Evolutionary conservation across 2,888 invertebrate species (phyloP).

Genomic region (Dastarcus helophoroides): DNA sequence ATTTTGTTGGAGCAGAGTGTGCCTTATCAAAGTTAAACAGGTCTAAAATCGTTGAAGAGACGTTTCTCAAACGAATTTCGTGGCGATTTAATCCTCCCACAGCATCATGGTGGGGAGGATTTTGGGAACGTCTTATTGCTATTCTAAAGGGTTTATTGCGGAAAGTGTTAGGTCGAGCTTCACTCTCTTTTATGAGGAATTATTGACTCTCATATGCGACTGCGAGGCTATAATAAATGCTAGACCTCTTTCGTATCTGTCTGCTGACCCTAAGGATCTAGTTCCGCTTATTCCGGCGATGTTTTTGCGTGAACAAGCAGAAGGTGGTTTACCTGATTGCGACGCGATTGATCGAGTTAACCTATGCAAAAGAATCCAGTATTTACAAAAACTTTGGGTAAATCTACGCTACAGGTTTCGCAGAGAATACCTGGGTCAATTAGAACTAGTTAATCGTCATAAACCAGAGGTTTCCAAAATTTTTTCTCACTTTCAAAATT

Average conservation of each 20-base stretch:
- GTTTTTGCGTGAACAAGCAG: conserved; percentile 15
- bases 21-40: conserved; percentile 8
- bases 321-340: conserved; percentile 10
- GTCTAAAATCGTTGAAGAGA: conserved; percentile 7
- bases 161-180: conserved; percentile 6
- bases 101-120: conserved; percentile 9
- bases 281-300: conserved; percentile 17
- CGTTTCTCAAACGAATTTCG: conserved; percentile 4
- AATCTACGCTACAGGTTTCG: conserved; percentile 16
- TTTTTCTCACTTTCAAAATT: too few relatives aligned
- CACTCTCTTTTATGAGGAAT: conserved; percentile 11
- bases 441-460: too few relatives aligned
- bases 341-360: conserved; percentile 8
- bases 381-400: conserved; percentile 13
- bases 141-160: conserved; percentile 8
- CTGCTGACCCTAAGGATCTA: conserved; percentile 9
- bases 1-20: conserved; percentile 25
- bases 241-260: conserved; percentile 11
- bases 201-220: conserved; percentile 7
- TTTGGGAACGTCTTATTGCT: conserved; percentile 7
- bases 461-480: too few relatives aligned
- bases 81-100: conserved; percentile 10
- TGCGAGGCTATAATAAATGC: conserved; percentile 11
- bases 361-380: conserved; percentile 9
- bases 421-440: conserved; percentile 16